A percentile compares a stretch with the other conserved stretches of the same genome.
phyloP scores from a whole-genome alignment of 1,140 invertebrate genomes.

The Drosophila biarmipes region DNA sequence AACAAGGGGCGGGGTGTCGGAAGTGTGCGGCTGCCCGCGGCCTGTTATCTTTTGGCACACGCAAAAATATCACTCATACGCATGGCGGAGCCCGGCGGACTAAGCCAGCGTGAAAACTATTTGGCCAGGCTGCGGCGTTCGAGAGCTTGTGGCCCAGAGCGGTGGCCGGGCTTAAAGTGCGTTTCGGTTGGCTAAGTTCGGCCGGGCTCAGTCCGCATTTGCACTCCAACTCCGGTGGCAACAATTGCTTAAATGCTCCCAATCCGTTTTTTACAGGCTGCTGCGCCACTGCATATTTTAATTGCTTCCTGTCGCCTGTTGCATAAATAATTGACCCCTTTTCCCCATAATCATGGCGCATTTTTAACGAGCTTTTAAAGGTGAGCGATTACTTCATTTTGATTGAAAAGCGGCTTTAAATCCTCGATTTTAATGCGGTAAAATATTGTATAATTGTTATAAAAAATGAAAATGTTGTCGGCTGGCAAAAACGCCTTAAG shows the following conservation, averaged over 20 bases:
- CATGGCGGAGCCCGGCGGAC: constrained; percentile 12
- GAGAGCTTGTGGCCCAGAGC: not conserved
- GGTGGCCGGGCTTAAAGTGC: not conserved
- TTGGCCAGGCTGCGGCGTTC: constrained; percentile 12
- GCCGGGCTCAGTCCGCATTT: not conserved
- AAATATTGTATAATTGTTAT: not conserved
- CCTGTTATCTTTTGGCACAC: constrained; percentile 36
- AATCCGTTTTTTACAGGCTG: not conserved
- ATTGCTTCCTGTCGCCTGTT: not conserved
- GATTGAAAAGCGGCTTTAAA: not conserved
- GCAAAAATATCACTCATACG: constrained; percentile 45
- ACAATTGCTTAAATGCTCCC: too few species aligned
- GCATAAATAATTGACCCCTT: not conserved
- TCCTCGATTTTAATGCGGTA: too few species aligned
- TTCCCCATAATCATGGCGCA: not conserved
- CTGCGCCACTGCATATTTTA: not conserved
- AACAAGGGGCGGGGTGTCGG: not conserved
- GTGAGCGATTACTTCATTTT: not conserved
- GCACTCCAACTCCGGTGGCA: not conserved
- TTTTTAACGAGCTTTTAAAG: not conserved
- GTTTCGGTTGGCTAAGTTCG: not conserved
- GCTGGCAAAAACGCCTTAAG: not conserved
- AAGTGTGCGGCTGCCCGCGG: constrained; percentile 21
- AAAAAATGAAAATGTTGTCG: not conserved
- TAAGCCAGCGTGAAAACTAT: constrained; percentile 34